A percentile compares a stretch with the other conserved stretches of the same genome.
Evolutionary conservation across 2,888 invertebrate species (phyloP).

Genomic region (Lissonota sp.): DNA sequence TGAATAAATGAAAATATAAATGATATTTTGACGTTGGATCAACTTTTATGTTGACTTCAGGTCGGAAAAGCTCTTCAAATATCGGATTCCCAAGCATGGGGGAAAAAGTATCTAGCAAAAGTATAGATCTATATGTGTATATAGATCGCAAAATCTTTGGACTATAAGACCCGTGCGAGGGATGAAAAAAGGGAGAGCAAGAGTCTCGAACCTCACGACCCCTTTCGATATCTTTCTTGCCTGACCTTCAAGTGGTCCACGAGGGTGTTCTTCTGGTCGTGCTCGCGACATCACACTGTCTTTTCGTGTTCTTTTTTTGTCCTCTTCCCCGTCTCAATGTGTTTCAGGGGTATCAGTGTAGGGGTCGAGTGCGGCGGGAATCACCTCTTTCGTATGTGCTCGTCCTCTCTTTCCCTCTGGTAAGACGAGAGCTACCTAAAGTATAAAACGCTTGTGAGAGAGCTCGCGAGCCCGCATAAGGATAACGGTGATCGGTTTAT

Average conservation of each 20-base stretch:
- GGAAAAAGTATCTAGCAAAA: conserved; percentile 1
- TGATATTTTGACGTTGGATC: conserved; percentile 11
- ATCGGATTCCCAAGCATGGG: not conserved
- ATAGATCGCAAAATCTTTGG: not conserved
- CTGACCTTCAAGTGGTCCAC: conserved; percentile 59
- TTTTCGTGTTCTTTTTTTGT: conserved; percentile 20
- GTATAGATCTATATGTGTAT: conserved; percentile 9
- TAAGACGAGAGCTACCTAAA: conserved; percentile 37
- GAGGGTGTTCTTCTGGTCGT: conserved; percentile 35
- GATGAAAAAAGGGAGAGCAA: not conserved
- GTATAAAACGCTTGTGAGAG: conserved; percentile 20
- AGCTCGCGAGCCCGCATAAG: conserved; percentile 45
- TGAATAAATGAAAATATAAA: not conserved
- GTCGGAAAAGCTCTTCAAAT: conserved; percentile 7
- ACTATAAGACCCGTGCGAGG: conserved; percentile 30
- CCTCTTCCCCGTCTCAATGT: conserved; percentile 20
- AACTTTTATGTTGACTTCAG: conserved; percentile 12
- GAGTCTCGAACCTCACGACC: conserved; percentile 37
- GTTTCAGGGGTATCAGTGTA: conserved; percentile 27
- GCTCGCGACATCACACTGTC: conserved; percentile 26
- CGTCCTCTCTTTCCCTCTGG: conserved; percentile 9
- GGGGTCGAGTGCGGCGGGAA: conserved; percentile 46
- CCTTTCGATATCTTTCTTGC: conserved; percentile 40
- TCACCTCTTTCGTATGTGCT: conserved; percentile 42
- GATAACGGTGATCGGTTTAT: conserved; percentile 63